Conservation (phyloP, 2,888 invertebrate genomes). For the Plutella xylostella region DNA sequence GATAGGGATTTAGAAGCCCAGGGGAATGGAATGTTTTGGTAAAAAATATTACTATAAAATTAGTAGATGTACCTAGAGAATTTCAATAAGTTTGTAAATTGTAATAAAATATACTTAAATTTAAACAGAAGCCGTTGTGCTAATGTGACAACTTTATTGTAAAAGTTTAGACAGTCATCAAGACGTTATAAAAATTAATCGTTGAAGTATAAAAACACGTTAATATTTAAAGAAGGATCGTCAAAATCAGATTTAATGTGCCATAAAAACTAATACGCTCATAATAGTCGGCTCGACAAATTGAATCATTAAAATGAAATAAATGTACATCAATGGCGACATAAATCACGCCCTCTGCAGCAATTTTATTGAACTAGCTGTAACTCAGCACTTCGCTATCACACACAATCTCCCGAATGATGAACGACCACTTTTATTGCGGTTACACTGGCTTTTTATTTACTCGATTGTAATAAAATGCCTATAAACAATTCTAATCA, state of each 20-base stretch:
- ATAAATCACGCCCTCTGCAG: slow-evolving; percentile 58
- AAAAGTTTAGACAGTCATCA: neutral
- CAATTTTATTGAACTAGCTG: slow-evolving; percentile 36
- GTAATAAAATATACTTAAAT: neutral
- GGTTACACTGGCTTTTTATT: slow-evolving; percentile 48
- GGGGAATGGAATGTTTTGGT: too few relatives aligned
- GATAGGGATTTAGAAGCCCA: too few relatives aligned
- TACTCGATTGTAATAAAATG: slow-evolving; percentile 52
- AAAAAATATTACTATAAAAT: neutral
- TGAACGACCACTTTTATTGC: slow-evolving; percentile 53
- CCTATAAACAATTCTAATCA: slow-evolving; percentile 50
- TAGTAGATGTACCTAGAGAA: neutral
- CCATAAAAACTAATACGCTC: slow-evolving; percentile 52
- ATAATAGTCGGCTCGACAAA: slow-evolving; percentile 47
- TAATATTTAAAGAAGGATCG: slow-evolving; percentile 48
- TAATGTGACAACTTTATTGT: too few relatives aligned
- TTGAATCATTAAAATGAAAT: slow-evolving; percentile 31
- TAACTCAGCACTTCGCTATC: slow-evolving; percentile 43
- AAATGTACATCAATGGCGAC: slow-evolving; percentile 35
- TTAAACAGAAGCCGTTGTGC: neutral
- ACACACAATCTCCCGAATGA: slow-evolving; percentile 46
- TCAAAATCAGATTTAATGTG: slow-evolving; percentile 49
- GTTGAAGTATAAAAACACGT: slow-evolving; percentile 34
- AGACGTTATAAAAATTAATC: neutral
- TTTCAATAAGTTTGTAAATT: neutral